Conservation (phyloP, 2,113 vertebrate genomes). For the Serilophus lunatus region DNA sequence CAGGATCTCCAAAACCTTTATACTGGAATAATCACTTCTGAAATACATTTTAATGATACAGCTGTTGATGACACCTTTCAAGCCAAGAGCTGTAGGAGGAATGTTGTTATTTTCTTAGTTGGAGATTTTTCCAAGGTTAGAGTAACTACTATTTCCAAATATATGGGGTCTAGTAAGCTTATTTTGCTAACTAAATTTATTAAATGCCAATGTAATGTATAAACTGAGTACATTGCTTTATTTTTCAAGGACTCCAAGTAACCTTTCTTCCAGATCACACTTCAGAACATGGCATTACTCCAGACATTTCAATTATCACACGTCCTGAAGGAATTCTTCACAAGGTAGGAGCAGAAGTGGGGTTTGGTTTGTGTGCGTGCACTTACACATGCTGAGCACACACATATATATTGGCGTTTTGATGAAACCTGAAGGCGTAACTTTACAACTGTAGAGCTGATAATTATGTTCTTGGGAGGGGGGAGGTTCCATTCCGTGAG, state of each 20-base stretch:
- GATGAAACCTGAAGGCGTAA: background rate
- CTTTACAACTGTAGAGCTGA: background rate
- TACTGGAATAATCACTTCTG: background rate
- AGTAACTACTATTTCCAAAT: background rate
- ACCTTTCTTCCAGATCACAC: background rate
- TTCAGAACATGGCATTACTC: background rate
- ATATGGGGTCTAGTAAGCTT: background rate
- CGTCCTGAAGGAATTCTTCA: background rate
- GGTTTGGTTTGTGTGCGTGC: background rate
- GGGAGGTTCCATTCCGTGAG: background rate
- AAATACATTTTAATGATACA: background rate
- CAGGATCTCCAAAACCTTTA: background rate
- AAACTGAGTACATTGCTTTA: background rate
- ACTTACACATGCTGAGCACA: rapidly evolving
- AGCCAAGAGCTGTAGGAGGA: background rate
- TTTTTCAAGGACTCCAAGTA: background rate
- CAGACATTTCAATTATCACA: background rate
- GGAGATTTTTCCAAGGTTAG: background rate
- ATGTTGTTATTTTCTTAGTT: background rate
- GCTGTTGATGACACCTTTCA: background rate
- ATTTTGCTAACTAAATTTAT: background rate
- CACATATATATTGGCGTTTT: rapidly evolving
- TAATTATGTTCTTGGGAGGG: background rate
- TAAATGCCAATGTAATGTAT: background rate
- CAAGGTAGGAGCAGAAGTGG: background rate